Evolutionary conservation across 1,140 invertebrate species (phyloP).

Genomic region (Hylaeus anthracinus): DNA sequence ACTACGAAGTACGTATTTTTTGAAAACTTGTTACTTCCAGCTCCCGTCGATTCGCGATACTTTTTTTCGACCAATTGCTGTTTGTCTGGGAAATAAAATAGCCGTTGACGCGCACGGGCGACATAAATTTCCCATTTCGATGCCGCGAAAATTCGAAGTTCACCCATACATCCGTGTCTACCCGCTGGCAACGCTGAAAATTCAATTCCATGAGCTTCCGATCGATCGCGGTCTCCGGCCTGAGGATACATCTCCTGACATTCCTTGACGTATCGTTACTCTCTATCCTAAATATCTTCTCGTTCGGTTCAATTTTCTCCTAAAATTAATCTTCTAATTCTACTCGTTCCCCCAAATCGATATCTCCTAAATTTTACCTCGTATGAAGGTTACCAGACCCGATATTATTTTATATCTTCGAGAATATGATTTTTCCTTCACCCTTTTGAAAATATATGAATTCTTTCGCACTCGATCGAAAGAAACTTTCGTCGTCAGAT

Average conservation of each 20-base stretch:
- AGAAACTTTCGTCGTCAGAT: no score
- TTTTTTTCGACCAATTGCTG: background rate
- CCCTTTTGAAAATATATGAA: no score
- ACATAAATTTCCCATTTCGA: conserved; percentile 24
- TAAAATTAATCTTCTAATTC: background rate
- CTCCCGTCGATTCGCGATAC: background rate
- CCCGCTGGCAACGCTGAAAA: conserved; percentile 12
- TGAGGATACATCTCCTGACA: conserved; percentile 9
- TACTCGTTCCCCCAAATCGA: background rate
- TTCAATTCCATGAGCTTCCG: conserved; percentile 25
- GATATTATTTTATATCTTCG: background rate
- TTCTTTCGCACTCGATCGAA: background rate
- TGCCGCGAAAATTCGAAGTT: conserved; percentile 1
- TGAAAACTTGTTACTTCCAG: background rate
- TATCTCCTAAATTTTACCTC: background rate
- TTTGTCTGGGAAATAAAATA: background rate
- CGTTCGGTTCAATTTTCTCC: background rate
- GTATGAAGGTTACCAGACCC: background rate
- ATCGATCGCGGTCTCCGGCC: conserved; percentile 8
- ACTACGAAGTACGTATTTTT: no score
- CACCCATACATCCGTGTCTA: background rate
- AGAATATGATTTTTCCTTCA: background rate
- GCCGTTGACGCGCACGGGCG: background rate
- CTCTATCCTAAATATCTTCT: background rate
- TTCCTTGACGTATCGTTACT: conserved; percentile 3